A percentile compares a stretch with the other conserved stretches of the same genome.
phyloP scores from a whole-genome alignment of 2,888 invertebrate genomes.

The Drosophila aldrichi region DNA sequence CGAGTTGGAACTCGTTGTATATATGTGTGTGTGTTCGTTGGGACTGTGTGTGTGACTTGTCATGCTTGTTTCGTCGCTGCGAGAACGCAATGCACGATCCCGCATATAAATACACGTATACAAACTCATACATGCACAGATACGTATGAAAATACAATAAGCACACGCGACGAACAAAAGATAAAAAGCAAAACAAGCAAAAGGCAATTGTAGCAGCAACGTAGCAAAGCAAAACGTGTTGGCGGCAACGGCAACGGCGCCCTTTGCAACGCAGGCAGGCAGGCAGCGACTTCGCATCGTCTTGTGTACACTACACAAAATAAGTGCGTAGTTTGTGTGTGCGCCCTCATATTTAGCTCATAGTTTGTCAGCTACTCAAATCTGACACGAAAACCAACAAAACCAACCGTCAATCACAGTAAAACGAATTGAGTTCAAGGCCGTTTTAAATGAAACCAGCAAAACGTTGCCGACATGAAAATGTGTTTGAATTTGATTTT shows the following conservation, averaged over 20 bases:
- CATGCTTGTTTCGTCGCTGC: constrained; percentile 66
- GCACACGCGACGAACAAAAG: constrained; percentile 57
- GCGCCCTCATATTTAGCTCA: constrained; percentile 14
- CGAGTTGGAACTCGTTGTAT: constrained; percentile 49
- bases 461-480: constrained; percentile 49
- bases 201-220: constrained; percentile 39
- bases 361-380: constrained; percentile 28
- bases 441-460: constrained; percentile 73
- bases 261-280: constrained; percentile 29
- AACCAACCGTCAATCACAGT: constrained; percentile 39
- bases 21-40: constrained; percentile 15
- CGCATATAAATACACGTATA: constrained; percentile 30
- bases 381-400: constrained; percentile 36
- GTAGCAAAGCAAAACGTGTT: constrained; percentile 33
- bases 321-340: constrained; percentile 63
- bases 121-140: background rate
- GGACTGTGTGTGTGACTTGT: constrained; percentile 54
- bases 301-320: constrained; percentile 44
- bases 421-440: constrained; percentile 80
- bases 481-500: constrained; percentile 47
- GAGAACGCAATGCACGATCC: constrained; percentile 55
- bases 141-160: constrained; percentile 52
- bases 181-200: constrained; percentile 48
- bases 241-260: constrained; percentile 18
- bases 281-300: constrained; percentile 13